Evolutionary conservation across 2,113 vertebrate genomes (phyloP).

Genomic region (Mesocricetus auratus): DNA sequence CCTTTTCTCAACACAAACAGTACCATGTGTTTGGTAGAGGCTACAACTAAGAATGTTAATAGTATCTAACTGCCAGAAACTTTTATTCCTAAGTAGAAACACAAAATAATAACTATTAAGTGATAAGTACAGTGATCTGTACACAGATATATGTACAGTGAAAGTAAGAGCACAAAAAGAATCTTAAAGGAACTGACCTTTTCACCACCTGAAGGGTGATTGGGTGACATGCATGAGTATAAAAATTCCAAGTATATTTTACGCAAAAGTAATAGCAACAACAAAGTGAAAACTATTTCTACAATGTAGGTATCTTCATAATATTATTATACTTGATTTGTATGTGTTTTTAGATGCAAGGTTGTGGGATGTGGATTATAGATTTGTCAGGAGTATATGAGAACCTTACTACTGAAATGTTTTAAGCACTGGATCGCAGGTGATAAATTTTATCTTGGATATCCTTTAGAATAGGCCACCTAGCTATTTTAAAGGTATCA

Average conservation of each 20-base stretch:
- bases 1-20: neutral
- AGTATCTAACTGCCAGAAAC: slow-evolving; percentile 19
- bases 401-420: neutral
- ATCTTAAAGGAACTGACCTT: neutral
- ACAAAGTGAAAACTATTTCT: neutral
- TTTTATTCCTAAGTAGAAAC: neutral
- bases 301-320: neutral
- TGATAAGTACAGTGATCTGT: too few species aligned
- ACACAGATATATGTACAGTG: too few species aligned
- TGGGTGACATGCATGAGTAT: neutral
- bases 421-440: neutral
- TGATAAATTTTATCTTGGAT: neutral
- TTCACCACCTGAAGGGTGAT: neutral
- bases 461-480: neutral
- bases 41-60: neutral
- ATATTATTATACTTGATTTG: neutral
- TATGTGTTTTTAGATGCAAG: neutral
- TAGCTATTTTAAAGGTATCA: neutral
- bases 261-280: neutral
- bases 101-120: neutral
- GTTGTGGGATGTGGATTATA: too few species aligned
- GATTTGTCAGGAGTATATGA: neutral
- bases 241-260: neutral
- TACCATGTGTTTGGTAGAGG: neutral
- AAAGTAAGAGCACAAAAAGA: neutral